A percentile compares a stretch with the other conserved stretches of the same genome.
Evolutionary conservation across 2,113 vertebrate genomes (phyloP).

Genomic region (Ardeotis arabs): DNA sequence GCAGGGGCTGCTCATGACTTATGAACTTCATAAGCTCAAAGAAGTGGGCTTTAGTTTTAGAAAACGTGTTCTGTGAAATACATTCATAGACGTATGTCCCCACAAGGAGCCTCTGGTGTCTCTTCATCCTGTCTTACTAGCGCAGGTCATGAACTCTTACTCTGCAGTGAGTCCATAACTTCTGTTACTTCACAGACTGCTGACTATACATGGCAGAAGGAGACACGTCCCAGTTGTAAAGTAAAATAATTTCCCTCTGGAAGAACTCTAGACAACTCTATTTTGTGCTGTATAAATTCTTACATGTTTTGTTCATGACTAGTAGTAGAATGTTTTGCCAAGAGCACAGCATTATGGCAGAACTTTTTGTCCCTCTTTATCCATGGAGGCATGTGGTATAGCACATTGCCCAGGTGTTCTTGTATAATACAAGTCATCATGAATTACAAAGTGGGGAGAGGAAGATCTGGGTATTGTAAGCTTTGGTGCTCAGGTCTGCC

Average conservation of each 20-base stretch:
- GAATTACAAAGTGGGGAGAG: background rate
- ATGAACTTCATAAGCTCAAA: background rate
- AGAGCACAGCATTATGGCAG: too few relatives aligned
- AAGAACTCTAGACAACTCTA: background rate
- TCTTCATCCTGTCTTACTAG: background rate
- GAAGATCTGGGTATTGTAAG: background rate
- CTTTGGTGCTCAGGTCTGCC: background rate
- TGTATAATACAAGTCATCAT: background rate
- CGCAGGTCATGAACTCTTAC: background rate
- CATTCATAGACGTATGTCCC: background rate
- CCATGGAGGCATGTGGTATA: background rate
- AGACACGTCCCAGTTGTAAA: background rate
- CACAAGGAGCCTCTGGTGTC: background rate
- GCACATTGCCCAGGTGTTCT: background rate
- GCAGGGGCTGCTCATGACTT: background rate
- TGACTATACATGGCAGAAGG: background rate
- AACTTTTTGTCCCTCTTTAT: background rate
- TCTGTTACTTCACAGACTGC: background rate
- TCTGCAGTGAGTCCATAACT: background rate
- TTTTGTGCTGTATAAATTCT: background rate
- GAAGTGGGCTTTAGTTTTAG: background rate
- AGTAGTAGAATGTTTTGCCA: too few relatives aligned
- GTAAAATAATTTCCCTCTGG: background rate
- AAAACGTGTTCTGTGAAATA: background rate
- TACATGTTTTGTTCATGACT: rapidly evolving